Evolutionary conservation across 2,797 vertebrate species (phyloP), one percentile per base, ranked within the genome.

Genomic region (Stomatorhinus walkeri): DNA sequence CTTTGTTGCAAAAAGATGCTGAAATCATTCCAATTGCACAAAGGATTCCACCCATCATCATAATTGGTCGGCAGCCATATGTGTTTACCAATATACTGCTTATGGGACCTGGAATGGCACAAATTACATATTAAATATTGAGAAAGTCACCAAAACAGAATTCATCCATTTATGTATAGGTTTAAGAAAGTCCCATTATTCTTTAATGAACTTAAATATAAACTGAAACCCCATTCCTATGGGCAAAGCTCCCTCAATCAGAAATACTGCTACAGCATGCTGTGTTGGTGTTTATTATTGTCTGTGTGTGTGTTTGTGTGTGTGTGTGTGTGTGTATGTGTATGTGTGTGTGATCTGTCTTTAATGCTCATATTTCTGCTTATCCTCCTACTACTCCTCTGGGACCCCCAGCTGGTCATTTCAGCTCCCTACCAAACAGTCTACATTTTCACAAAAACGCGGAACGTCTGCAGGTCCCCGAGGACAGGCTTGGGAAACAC

Each of bases 11-110:
- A 89, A 98, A 99, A 2, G 98, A 99, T 2, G 98, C 97, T 1
- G 94, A 89, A 89, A 98, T 94, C 98, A 99, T 98, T 56, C 97
- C 97, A 32, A 94, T 12, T 0, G 96, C 93, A 87, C 96, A 97
- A 0, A 99, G 91, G 19, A 97, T 90, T 9, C 98, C 98, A 7
- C 98, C 98, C 79, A 95, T 92, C 56, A 99, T 96, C 92, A 99
- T 97, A 8, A 99, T 94, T 4, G 98, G 98, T 43, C 98, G 96
- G 90, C 98, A 98, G 87, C 98, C 98, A 0, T 97, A 98, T 0
- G 95, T 98, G 94, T 99, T 99, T 91, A 99, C 98, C 94, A 99
- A 93, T 90, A 99, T 94, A 87, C 98, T 99, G 94, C 98, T 99
- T 93, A 99, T 94, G 49, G 98, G 98, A 92, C 98, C 98, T 99